Evolutionary conservation across 1,140 invertebrate genomes (phyloP).

Genomic region (Oppia nitens): DNA sequence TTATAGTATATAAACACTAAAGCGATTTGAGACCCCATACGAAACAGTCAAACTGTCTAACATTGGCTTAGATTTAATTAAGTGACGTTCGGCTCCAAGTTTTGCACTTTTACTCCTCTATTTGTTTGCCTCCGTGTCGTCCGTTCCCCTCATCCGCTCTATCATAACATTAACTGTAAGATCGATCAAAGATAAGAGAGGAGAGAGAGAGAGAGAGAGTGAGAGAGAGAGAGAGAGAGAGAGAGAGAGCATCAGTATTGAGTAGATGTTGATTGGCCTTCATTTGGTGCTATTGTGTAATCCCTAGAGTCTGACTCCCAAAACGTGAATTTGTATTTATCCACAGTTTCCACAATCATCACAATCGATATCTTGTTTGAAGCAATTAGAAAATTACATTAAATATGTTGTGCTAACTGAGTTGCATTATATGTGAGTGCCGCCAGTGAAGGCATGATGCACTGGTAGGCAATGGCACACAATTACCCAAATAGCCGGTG

Average conservation of each 20-base stretch:
- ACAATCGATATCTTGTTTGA: background rate
- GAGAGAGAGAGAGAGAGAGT: background rate
- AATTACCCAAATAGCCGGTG: background rate
- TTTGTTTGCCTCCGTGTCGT: too few relatives aligned
- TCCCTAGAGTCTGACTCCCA: background rate
- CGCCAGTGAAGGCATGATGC: background rate
- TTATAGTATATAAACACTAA: too few relatives aligned
- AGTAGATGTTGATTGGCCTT: background rate
- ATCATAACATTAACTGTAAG: background rate
- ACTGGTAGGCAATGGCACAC: background rate
- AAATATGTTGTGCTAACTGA: background rate
- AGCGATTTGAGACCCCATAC: background rate
- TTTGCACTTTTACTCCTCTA: too few relatives aligned
- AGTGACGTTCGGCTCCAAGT: background rate
- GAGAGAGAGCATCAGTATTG: background rate
- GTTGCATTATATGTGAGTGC: too few relatives aligned
- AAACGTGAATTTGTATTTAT: background rate
- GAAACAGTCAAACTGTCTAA: too few relatives aligned
- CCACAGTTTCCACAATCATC: background rate
- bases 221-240: background rate
- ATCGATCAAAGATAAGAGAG: background rate
- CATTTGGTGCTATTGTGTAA: background rate
- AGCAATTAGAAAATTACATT: background rate
- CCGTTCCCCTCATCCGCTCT: background rate
- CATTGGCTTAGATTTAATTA: background rate